Percentiles rank a stretch among this genome's conserved stretches.
phyloP scores from a whole-genome alignment of 2,113 vertebrate species.

The Phrynosoma platyrhinos region DNA sequence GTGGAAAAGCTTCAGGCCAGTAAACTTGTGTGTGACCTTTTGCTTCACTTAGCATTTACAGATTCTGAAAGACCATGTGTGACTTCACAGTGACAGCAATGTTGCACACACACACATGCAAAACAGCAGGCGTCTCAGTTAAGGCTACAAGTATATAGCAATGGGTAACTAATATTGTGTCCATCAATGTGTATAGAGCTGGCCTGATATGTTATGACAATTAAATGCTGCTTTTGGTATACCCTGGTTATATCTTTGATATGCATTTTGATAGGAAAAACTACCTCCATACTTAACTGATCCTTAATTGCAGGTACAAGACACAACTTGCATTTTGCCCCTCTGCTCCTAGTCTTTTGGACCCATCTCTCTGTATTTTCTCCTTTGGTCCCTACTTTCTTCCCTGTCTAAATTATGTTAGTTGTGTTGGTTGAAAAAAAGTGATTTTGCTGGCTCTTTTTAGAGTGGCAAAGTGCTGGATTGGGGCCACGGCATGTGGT shows the following conservation, averaged over 20 bases:
- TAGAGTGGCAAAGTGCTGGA: no score
- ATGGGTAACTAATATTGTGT: background rate
- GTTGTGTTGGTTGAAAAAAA: background rate
- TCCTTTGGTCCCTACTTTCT: background rate
- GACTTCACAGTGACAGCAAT: background rate
- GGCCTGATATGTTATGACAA: background rate
- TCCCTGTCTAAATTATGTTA: background rate
- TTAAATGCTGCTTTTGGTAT: background rate
- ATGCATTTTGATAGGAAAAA: background rate
- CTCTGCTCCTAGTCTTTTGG: background rate
- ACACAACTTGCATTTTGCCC: background rate
- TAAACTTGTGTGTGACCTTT: background rate
- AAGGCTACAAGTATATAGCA: background rate
- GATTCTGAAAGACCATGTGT: background rate
- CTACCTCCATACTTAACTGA: background rate
- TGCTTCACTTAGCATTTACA: background rate
- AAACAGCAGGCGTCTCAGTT: background rate
- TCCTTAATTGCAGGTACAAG: background rate
- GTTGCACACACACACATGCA: background rate
- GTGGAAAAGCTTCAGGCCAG: conserved; percentile 16
- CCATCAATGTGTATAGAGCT: background rate
- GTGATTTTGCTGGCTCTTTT: no score
- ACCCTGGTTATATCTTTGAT: background rate
- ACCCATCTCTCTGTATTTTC: background rate
- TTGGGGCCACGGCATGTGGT: no score